Base-by-base conservation (phyloP, 2,797 vertebrate species). In the Columba guinea region DNA sequence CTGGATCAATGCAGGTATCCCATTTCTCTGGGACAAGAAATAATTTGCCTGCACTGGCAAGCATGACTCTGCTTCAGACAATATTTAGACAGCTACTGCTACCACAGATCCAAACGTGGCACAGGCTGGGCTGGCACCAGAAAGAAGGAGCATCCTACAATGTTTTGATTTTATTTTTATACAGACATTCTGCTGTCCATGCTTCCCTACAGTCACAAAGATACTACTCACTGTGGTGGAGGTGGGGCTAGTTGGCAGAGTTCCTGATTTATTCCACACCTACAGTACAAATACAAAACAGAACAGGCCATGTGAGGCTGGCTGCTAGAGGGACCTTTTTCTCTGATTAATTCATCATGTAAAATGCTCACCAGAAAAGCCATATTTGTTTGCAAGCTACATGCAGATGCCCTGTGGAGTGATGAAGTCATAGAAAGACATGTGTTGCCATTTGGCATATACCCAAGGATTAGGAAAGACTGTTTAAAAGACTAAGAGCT, bases 211-310 rank as follows among this genome's bases (percentile, higher is more conserved):
- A 95, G 80, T 95, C 0, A 80, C 87, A 94, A 94, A 96, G 82
- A 71, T 91, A 89, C 93, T 97, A 97, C 97, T 98, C 97, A 98
- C 97, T 96, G 97, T 96, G 92, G 97, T 95, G 87, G 97, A 97
- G 77, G 97, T 97, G 91, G 97, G 97, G 87, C 97, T 98, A 91
- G 97, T 97, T 96, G 97, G 97, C 91, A 98, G 96, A 94, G 97
- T 97, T 96, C 97, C 97, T 96, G 97, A 96, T 96, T 97, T 98
- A 96, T 97, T 97, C 97, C 97, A 98, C 94, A 98, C 97, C 97
- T 98, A 96, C 68, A 97, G 93, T 95, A 91, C 83, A 97, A 97
- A 96, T 95, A 96, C 91, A 97, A 97, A 97, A 96, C 89, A 96
- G 96, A 95, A 95, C 87, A 97, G 64, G 91, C 91, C 95, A 95